Evolutionary conservation across 2,888 invertebrate species (phyloP).

Genomic region (Steromphala cineraria): DNA sequence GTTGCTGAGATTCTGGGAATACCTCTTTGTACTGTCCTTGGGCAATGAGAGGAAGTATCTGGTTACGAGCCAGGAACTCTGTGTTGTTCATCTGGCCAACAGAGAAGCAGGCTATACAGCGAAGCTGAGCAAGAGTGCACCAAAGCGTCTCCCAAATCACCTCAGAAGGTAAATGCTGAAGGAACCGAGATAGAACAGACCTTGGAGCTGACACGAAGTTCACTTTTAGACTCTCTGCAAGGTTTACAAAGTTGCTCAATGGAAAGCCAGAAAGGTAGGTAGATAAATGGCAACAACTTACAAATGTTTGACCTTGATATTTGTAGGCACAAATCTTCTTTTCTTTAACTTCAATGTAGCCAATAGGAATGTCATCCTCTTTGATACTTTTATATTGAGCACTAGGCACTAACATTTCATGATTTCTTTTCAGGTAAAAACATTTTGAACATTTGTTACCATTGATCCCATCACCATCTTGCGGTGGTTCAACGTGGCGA

Average conservation of each 20-base stretch:
- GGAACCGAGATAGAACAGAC: neutral
- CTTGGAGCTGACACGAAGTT: neutral
- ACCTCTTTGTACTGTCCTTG: neutral
- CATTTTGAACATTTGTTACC: neutral
- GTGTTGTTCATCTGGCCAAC: slow-evolving; percentile 16
- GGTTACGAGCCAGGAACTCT: neutral
- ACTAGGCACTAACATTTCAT: too few species aligned
- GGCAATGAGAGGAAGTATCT: neutral
- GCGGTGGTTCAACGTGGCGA: neutral
- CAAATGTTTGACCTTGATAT: neutral
- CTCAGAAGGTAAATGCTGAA: neutral
- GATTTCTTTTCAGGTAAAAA: too few species aligned
- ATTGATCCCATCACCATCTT: too few species aligned
- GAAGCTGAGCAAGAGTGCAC: neutral
- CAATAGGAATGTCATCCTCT: neutral
- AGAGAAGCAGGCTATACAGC: slow-evolving; percentile 1
- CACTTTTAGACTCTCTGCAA: neutral
- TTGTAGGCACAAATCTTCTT: neutral
- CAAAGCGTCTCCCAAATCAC: neutral
- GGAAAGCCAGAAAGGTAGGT: neutral
- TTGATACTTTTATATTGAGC: too few species aligned
- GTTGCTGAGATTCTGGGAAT: neutral
- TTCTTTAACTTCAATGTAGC: neutral
- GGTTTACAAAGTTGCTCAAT: neutral
- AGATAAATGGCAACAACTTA: neutral